Evolutionary conservation across 2,113 vertebrate species (phyloP).

Genomic region (Hippocampus abdominalis): DNA sequence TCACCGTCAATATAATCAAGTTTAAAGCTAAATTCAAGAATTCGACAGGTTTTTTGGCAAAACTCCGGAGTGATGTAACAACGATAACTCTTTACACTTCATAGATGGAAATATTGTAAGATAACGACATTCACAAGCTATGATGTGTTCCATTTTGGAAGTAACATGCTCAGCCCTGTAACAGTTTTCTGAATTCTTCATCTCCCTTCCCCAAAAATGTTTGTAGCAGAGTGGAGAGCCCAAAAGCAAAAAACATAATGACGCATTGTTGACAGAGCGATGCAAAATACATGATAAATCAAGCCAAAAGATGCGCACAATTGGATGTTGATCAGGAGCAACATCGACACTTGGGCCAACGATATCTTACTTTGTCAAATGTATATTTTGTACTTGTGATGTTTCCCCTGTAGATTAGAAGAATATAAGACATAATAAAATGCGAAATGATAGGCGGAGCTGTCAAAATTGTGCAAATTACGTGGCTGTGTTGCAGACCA

Average conservation of each 20-base stretch:
- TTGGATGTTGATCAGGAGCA: neutral
- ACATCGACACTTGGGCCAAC: neutral
- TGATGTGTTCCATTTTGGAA: no score
- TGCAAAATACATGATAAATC: neutral
- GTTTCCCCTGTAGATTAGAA: neutral
- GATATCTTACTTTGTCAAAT: neutral
- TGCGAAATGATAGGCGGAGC: neutral
- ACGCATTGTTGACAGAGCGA: neutral
- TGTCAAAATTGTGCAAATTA: neutral
- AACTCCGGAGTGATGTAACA: no score
- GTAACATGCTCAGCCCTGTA: no score
- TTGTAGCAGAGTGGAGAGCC: neutral
- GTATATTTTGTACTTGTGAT: neutral
- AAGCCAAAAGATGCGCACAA: neutral
- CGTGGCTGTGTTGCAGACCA: conserved; percentile 3
- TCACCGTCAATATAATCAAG: no score
- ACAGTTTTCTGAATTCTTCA: no score
- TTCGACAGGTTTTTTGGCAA: no score
- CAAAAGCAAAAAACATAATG: neutral
- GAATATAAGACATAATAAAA: neutral
- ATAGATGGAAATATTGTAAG: no score
- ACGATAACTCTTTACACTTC: no score
- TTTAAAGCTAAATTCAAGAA: no score
- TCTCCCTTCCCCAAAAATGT: neutral
- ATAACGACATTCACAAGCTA: no score